Base-by-base conservation (phyloP, 2,113 vertebrate species). In the Aptenodytes patagonicus region DNA sequence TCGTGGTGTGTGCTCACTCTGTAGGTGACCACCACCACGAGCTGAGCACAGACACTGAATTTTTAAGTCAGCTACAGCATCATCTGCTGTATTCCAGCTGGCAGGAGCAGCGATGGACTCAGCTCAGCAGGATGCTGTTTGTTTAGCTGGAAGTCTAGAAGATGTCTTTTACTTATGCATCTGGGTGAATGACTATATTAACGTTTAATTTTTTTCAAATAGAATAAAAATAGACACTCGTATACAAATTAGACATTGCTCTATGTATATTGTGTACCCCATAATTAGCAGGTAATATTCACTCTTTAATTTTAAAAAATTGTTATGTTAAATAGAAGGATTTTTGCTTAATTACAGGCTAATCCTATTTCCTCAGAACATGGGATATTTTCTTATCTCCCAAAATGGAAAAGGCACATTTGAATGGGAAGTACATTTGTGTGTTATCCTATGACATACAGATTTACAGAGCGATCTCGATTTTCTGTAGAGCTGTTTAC, bases 281-380 rank as follows among this genome's bases (percentile, higher is more conserved):
- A 0, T 87, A 72, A 95, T 94, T 54, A 93, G 70, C 83, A 95
- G 87, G 93, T 91, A 82, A 96, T 76, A 91, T 1, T 87, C 77
- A 34, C 47, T 94, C 40, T 89, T 73, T 76, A 79, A 76, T 82
- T 87, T 44, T 6, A 46, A 84, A 82, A 81, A 78, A 60, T 10
- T 32, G 13, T 83, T 78, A 82, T 62, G 73, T 66, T 96, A 93
- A 95, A 69, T 28, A 72, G 61, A 49, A 92, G 89, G 81, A 70
- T 91, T 96, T 83, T 83, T 95, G 31, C 83, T 82, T 95, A 94
- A 95, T 96, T 93, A 89, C 73, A 91, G 46, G 49, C 87, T 95
- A 95, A 95, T 95, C 83, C 80, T 76, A 36, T 93, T 95, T 96
- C 69, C 91, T 90, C 86, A 81, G 72, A 81, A 79, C 34, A 54